These are phyloP conservation scores for Drosophila navojoa DNA, from an alignment of 1,140 invertebrate genomes.

Conservation along the genomic window DNA sequence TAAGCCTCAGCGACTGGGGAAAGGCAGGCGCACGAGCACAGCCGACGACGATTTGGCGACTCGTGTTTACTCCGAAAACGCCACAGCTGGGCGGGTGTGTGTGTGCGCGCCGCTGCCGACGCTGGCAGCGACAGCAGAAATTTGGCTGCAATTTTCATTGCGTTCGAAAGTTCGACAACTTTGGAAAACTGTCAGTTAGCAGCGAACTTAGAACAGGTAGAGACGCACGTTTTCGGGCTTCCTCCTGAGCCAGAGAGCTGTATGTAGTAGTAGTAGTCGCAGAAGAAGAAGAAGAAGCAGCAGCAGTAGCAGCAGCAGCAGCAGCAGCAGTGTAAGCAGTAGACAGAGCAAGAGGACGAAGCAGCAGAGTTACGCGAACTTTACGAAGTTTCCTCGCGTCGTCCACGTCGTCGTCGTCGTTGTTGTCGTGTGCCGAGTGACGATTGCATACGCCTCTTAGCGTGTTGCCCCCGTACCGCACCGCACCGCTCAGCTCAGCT, in stretches of 20 bases:
- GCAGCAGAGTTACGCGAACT: slow-evolving; percentile 7
- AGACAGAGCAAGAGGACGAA: slow-evolving; percentile 1
- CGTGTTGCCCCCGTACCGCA: neutral
- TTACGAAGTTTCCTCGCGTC: slow-evolving; percentile 19
- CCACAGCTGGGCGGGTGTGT: neutral
- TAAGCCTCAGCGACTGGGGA: slow-evolving; percentile 1
- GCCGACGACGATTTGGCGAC: too few relatives aligned
- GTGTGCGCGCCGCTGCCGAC: slow-evolving; percentile 7
- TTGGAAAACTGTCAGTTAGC: slow-evolving; percentile 84
- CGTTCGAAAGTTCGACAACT: slow-evolving; percentile 83
- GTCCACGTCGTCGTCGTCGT: neutral
- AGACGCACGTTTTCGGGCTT: slow-evolving; percentile 77
- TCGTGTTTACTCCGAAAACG: slow-evolving; percentile 65
- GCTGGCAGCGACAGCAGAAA: slow-evolving; percentile 26
- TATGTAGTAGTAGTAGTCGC: too few relatives aligned
- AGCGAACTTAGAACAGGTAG: slow-evolving; percentile 84
- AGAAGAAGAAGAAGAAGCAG: slow-evolving; percentile 35
- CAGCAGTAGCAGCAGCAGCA: slow-evolving; percentile 24
- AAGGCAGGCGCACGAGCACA: neutral
- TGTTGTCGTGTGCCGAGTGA: slow-evolving; percentile 11
- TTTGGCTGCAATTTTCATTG: slow-evolving; percentile 75
- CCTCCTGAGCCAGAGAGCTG: slow-evolving; percentile 51
- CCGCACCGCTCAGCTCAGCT: too few relatives aligned
- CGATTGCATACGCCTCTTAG: slow-evolving; percentile 8
- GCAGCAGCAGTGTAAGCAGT: slow-evolving; percentile 11